These are phyloP conservation scores for Hippoglossus stenolepis DNA, from an alignment of 2,113 vertebrate genomes.

Conservation along the genomic window DNA sequence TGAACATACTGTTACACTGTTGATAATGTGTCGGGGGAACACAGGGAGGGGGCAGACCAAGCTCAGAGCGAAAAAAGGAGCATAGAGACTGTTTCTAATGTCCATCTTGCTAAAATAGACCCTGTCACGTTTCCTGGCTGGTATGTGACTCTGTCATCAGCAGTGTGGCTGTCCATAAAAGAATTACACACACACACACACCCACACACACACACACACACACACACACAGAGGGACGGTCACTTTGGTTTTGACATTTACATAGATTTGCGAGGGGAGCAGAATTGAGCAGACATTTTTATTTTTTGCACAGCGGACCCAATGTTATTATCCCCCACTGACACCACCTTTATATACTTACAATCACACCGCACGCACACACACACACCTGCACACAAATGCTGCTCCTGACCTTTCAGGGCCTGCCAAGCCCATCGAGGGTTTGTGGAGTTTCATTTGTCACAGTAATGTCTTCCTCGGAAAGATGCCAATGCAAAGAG, in stretches of 20 bases:
- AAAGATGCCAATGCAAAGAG: slow-evolving; percentile 54
- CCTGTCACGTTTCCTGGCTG: slow-evolving; percentile 57
- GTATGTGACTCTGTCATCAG: slow-evolving; percentile 44
- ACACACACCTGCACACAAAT: slow-evolving; percentile 44
- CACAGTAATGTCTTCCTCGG: slow-evolving; percentile 79
- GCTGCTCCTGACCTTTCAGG: slow-evolving; percentile 78
- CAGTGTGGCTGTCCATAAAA: slow-evolving; percentile 51
- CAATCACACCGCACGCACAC: slow-evolving; percentile 18
- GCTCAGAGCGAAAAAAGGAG: slow-evolving; percentile 30
- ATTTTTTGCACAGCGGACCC: slow-evolving; percentile 43
- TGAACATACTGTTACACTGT: slow-evolving; percentile 65
- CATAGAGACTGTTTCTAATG: slow-evolving; percentile 34
- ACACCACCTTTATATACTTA: slow-evolving; percentile 50
- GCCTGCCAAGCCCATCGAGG: slow-evolving; percentile 71
- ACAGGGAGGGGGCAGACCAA: slow-evolving; percentile 37
- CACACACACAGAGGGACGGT: slow-evolving; percentile 10
- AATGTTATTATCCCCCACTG: slow-evolving; percentile 58
- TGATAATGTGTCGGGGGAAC: slow-evolving; percentile 61
- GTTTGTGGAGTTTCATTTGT: slow-evolving; percentile 77
- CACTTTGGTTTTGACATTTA: slow-evolving; percentile 70
- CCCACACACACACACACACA: slow-evolving; percentile 6
- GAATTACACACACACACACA: slow-evolving; percentile 35
- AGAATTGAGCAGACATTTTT: slow-evolving; percentile 45
- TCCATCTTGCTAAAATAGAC: slow-evolving; percentile 55
- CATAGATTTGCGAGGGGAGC: slow-evolving; percentile 60